Percentiles rank a stretch among this genome's conserved stretches.
Evolutionary conservation across 2,797 vertebrate genomes (phyloP).

Genomic region (Sebastes alutus): DNA sequence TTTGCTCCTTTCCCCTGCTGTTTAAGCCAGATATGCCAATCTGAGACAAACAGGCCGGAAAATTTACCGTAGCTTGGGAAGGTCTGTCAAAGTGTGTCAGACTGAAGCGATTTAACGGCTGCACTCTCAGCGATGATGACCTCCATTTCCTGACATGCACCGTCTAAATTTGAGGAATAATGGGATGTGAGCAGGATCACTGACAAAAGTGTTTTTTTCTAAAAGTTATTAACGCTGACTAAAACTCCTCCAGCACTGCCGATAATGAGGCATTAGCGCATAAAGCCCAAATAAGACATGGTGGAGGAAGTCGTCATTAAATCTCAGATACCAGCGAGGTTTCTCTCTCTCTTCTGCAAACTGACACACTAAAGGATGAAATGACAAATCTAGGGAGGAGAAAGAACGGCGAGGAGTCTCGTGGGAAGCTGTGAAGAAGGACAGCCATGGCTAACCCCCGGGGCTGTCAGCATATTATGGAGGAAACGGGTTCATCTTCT

Average conservation of each 20-base stretch:
- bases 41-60: background rate
- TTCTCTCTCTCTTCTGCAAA: background rate
- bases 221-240: background rate
- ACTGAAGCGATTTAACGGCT: conserved; percentile 59
- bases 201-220: conserved; percentile 1
- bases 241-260: background rate
- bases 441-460: background rate
- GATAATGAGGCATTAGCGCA: background rate
- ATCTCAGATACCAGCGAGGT: background rate
- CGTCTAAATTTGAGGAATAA: conserved; percentile 50
- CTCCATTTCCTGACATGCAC: conserved; percentile 59
- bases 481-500: conserved; percentile 6
- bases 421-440: conserved; percentile 23
- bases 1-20: background rate
- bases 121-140: conserved; percentile 43
- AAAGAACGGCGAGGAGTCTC: background rate
- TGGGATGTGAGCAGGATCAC: conserved; percentile 25
- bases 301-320: background rate
- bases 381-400: background rate
- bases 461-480: conserved; percentile 12
- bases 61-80: conserved; percentile 31
- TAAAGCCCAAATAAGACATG: background rate
- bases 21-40: background rate
- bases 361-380: background rate
- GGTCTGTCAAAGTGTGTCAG: conserved; percentile 54